Percentiles rank a stretch among this genome's conserved stretches.
These are phyloP conservation scores for Napeogenes sylphis DNA, from an alignment of 2,888 invertebrate genomes.

Conservation along the genomic window DNA sequence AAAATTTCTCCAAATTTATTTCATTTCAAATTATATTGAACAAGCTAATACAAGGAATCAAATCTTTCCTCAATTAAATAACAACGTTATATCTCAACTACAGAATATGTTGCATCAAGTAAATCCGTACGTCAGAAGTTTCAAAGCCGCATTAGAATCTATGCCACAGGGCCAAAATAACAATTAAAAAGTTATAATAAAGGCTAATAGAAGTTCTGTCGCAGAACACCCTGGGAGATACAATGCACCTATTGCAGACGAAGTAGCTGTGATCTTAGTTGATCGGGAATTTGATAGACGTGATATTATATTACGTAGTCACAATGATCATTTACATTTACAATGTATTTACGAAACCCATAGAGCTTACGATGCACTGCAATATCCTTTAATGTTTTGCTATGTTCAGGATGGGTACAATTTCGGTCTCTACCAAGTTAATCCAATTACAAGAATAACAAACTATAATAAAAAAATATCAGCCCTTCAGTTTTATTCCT, in stretches of 20 bases:
- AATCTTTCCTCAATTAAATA: slow-evolving; percentile 25
- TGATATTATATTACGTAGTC: slow-evolving; percentile 28
- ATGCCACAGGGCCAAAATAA: slow-evolving; percentile 10
- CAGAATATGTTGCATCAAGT: slow-evolving; percentile 33
- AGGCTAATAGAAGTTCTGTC: slow-evolving; percentile 23
- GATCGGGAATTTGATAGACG: slow-evolving; percentile 26
- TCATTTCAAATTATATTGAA: slow-evolving; percentile 32
- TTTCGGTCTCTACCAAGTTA: slow-evolving; percentile 7
- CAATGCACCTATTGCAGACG: slow-evolving; percentile 29
- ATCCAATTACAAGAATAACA: background rate
- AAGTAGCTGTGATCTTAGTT: slow-evolving; percentile 31
- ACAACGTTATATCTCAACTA: slow-evolving; percentile 27
- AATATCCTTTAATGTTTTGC: slow-evolving; percentile 16
- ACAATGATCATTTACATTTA: slow-evolving; percentile 11
- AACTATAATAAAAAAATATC: background rate
- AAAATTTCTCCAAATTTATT: slow-evolving; percentile 36
- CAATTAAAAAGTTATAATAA: slow-evolving; percentile 26
- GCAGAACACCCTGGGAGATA: slow-evolving; percentile 26
- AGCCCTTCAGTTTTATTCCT: background rate
- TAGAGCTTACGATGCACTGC: slow-evolving; percentile 15
- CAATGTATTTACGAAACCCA: slow-evolving; percentile 13
- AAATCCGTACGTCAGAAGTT: slow-evolving; percentile 23
- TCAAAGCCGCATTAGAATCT: slow-evolving; percentile 29
- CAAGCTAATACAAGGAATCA: slow-evolving; percentile 23
- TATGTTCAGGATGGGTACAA: slow-evolving; percentile 15